Conservation (phyloP, 2,113 vertebrate species). For the Notiomystis cincta region DNA sequence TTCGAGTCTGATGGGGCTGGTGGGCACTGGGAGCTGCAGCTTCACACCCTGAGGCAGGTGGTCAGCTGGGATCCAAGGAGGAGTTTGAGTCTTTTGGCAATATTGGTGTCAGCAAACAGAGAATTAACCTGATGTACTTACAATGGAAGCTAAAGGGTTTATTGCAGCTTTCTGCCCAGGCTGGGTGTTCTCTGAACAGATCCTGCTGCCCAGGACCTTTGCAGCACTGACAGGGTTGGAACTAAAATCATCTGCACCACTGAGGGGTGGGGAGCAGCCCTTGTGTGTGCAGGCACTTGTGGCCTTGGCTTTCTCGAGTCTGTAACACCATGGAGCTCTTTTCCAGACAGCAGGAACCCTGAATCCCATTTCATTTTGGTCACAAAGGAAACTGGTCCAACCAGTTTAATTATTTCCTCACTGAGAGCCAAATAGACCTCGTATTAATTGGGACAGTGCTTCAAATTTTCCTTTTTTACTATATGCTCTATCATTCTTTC, state of each 20-base stretch:
- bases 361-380: conserved; percentile 7
- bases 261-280: not conserved
- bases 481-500: conserved; percentile 41
- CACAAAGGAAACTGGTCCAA: not conserved
- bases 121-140: not conserved
- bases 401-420: not conserved
- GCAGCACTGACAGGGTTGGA: not conserved
- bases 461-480: conserved; percentile 27
- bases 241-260: not conserved
- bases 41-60: not conserved
- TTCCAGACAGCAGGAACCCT: not conserved
- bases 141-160: not conserved
- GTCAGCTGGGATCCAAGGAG: accelerated
- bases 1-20: not conserved
- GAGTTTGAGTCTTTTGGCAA: not conserved
- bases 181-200: not conserved
- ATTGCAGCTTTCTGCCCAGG: not conserved
- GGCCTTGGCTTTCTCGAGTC: not conserved
- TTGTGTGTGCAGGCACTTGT: not conserved
- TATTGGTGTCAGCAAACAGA: not conserved
- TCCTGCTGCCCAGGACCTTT: not conserved
- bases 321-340: not conserved
- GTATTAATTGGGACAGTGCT: conserved; percentile 53
- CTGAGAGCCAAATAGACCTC: conserved; percentile 15
- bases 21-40: not conserved